Percentiles rank a stretch among this genome's conserved stretches.
Conservation (phyloP, 2,797 vertebrate genomes). For the Girardinus metallicus region DNA sequence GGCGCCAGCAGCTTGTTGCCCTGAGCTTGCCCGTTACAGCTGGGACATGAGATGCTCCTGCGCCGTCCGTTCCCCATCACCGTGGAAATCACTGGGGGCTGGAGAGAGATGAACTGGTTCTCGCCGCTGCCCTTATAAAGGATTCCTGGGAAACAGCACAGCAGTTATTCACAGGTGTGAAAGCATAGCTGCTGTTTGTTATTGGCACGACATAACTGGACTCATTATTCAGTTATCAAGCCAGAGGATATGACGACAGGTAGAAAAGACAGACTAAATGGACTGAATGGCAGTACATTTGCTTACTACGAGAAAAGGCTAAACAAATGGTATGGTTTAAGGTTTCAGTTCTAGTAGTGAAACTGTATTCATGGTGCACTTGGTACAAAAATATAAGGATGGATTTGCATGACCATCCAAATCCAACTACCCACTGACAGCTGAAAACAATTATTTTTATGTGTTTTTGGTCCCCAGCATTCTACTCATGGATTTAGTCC, state of each 20-base stretch:
- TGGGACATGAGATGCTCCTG: conserved; percentile 98
- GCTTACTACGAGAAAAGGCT: background rate
- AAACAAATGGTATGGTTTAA: background rate
- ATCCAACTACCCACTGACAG: background rate
- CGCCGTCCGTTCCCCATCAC: conserved; percentile 97
- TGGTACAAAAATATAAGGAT: background rate
- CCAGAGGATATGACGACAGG: background rate
- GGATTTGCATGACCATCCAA: background rate
- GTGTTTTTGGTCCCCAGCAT: background rate
- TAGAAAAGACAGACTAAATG: background rate
- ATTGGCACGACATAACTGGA: background rate
- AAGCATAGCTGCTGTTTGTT: conserved; percentile 16
- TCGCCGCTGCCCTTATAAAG: conserved; percentile 98
- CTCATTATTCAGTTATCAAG: conserved; percentile 22
- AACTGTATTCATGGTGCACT: background rate
- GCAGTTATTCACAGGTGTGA: conserved; percentile 23
- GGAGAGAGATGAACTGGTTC: conserved; percentile 97
- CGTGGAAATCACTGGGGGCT: conserved; percentile 94
- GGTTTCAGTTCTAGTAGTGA: background rate
- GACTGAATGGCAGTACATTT: too few relatives aligned
- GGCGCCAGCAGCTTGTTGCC: conserved; percentile 97
- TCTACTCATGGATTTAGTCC: background rate
- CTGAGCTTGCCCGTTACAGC: conserved; percentile 96
- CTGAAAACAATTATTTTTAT: background rate
- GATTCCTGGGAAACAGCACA: conserved; percentile 83